A percentile compares a stretch with the other conserved stretches of the same genome.
phyloP scores from a whole-genome alignment of 2,113 vertebrate species.

The Hyaena hyaena region DNA sequence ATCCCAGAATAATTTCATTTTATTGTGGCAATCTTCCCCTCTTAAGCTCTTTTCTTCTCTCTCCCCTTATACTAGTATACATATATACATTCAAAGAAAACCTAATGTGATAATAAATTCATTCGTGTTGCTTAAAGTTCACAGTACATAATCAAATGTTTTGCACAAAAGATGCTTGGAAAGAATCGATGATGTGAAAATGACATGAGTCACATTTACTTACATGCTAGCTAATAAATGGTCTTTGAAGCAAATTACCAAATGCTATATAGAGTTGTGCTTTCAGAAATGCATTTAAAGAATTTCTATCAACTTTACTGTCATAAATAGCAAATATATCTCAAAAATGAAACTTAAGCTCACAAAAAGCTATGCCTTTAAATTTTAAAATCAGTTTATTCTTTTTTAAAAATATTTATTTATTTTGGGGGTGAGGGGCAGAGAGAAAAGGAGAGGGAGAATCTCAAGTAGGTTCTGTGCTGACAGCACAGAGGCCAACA shows the following conservation, averaged over 20 bases:
- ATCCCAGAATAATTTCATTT: slow-evolving; percentile 79
- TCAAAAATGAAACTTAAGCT: background rate
- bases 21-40: slow-evolving; percentile 76
- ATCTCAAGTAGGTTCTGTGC: too few species aligned
- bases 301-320: background rate
- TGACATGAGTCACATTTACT: slow-evolving; percentile 73
- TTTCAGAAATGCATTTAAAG: slow-evolving; percentile 75
- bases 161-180: background rate
- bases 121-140: slow-evolving; percentile 64
- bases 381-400: slow-evolving; percentile 65
- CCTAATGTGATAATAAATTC: slow-evolving; percentile 52
- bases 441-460: too few species aligned
- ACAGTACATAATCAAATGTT: background rate
- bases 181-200: slow-evolving; percentile 55
- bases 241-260: background rate
- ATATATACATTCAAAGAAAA: slow-evolving; percentile 50
- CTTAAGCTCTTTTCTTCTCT: background rate
- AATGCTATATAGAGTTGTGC: slow-evolving; percentile 67
- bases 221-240: slow-evolving; percentile 71
- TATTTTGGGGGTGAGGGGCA: too few species aligned
- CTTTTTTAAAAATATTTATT: background rate
- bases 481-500: too few species aligned
- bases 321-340: background rate
- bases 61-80: background rate
- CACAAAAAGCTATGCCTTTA: slow-evolving; percentile 70